Percentiles rank a stretch among this genome's conserved stretches.
Evolutionary conservation across 1,140 invertebrate species (phyloP).

Genomic region (Drosophila kohkoa): DNA sequence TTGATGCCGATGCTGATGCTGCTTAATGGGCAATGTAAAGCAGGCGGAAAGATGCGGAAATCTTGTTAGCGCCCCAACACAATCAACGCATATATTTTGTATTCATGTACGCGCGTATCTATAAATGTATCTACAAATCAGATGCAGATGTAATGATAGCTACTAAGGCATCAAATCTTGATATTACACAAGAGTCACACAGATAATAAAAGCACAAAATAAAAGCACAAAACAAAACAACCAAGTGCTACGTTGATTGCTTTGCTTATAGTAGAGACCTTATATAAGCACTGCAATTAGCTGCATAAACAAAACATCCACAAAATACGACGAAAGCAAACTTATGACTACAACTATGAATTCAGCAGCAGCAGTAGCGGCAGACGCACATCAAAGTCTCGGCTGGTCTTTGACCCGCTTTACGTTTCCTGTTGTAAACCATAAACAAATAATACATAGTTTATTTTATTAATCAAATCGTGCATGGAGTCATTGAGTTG

Average conservation of each 20-base stretch:
- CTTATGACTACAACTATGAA: neutral
- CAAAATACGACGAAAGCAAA: slow-evolving; percentile 14
- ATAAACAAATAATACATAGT: slow-evolving; percentile 31
- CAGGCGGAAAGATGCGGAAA: slow-evolving; percentile 68
- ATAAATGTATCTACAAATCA: slow-evolving; percentile 55
- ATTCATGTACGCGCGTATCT: slow-evolving; percentile 48
- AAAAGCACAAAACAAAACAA: slow-evolving; percentile 17
- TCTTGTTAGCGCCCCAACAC: slow-evolving; percentile 52
- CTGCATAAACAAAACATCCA: slow-evolving; percentile 52
- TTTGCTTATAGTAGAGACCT: slow-evolving; percentile 13
- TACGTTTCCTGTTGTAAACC: slow-evolving; percentile 29
- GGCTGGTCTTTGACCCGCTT: slow-evolving; percentile 49
- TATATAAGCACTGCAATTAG: slow-evolving; percentile 54
- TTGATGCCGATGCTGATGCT: neutral
- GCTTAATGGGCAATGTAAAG: slow-evolving; percentile 47
- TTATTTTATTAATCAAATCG: slow-evolving; percentile 24
- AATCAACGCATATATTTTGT: slow-evolving; percentile 52
- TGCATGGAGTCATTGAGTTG: neutral
- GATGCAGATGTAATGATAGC: slow-evolving; percentile 70
- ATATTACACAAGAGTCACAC: slow-evolving; percentile 63
- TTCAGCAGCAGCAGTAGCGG: neutral
- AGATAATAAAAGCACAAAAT: slow-evolving; percentile 31
- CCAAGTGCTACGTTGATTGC: slow-evolving; percentile 20
- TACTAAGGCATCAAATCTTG: slow-evolving; percentile 67
- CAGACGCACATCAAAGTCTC: slow-evolving; percentile 32